Evolutionary conservation across 2,888 invertebrate species (phyloP), one percentile per base, ranked within the genome.

Genomic region (Pristionchus mayeri): DNA sequence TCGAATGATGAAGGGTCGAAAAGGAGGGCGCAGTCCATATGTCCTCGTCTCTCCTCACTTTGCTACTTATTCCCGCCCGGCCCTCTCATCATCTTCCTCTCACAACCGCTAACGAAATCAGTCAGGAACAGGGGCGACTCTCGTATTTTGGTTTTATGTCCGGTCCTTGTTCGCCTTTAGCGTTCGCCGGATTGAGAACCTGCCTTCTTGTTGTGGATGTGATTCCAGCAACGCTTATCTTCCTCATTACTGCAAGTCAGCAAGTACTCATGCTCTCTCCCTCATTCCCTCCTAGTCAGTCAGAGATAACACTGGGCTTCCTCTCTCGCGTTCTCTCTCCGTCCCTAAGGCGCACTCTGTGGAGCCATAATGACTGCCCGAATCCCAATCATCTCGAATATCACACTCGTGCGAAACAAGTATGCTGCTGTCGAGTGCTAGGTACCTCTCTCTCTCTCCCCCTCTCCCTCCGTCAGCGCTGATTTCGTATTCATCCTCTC

Each of bases 311-410:
- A 16, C 3, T 4, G 44, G 44, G 9, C 24, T 40, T 54, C 16
- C 40, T 40, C 67, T 3, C 40, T 71, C 21, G 44, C 21, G 21
- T n/a, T n/a, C n/a, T n/a, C n/a, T n/a, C 67, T 67, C 9, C 67
- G 27, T 18, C 34, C 6, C n/a, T 34, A 67, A 24, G 40, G 40
- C 63, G 71, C 40, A 71, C 71, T 71, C 71, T 71, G 37, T 40
- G 71, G 71, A 71, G 71, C 40, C 37, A 37, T 71, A 71, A 71
- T 71, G 71, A 71, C 71, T 71, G 40, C n/a, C n/a, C n/a, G n/a
- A n/a, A 6, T 30, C 63, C 13, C 16, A 30, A n/a, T 7, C 71
- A n/a, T 40, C 71, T 71, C 71, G 40, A 71, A 71, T 71, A 71
- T 71, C 71, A 71, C 71, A n/a, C n/a, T n/a, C n/a, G n/a, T 13